These are phyloP conservation scores for Gymnosoma rotundatum DNA, from an alignment of 2,888 invertebrate genomes.

Conservation along the genomic window DNA sequence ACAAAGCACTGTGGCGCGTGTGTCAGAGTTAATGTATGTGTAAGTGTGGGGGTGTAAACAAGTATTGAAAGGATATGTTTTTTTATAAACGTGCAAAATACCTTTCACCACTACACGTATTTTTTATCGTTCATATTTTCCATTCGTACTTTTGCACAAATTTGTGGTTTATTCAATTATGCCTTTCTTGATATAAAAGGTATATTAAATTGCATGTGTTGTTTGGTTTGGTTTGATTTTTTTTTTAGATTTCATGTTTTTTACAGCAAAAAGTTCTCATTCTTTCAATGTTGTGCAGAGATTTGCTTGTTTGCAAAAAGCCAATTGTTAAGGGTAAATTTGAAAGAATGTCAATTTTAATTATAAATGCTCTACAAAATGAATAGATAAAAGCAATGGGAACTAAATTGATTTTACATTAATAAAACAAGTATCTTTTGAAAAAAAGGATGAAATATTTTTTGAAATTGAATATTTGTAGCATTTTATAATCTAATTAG, in stretches of 20 bases:
- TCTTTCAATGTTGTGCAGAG: conserved; percentile 2
- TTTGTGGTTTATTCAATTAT: conserved; percentile 70
- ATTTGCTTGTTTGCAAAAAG: background rate
- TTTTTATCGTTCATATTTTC: conserved; percentile 37
- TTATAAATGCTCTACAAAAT: background rate
- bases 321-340: background rate
- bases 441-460: too few relatives aligned
- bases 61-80: conserved; percentile 25
- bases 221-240: conserved; percentile 7
- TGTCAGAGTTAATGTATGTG: conserved; percentile 19
- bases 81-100: conserved; percentile 21
- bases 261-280: background rate
- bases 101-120: conserved; percentile 4
- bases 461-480: too few relatives aligned
- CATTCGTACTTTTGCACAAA: conserved; percentile 56
- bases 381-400: background rate
- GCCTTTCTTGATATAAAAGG: conserved; percentile 33
- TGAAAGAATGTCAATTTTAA: background rate
- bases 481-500: too few relatives aligned
- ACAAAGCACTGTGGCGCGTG: background rate
- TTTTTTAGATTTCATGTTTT: background rate
- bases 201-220: conserved; percentile 49
- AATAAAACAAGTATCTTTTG: too few relatives aligned
- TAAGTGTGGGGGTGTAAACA: background rate
- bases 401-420: too few relatives aligned